Percentiles rank a stretch among this genome's conserved stretches.
phyloP scores from a whole-genome alignment of 2,888 invertebrate genomes.

The Caenorhabditis virilis region DNA sequence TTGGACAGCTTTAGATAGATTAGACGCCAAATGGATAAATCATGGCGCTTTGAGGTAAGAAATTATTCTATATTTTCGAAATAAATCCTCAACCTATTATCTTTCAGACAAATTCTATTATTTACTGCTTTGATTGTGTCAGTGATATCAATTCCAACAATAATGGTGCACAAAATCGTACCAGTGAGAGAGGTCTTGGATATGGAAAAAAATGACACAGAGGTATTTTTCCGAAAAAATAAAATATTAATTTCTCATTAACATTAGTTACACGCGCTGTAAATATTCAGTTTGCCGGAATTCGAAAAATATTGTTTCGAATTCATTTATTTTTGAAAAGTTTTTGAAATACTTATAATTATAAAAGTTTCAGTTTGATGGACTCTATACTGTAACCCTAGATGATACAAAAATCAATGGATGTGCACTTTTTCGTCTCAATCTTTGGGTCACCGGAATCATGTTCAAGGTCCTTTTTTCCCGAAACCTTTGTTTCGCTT shows the following conservation, averaged over 20 bases:
- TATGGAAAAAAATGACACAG: constrained; percentile 10
- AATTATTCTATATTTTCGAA: not conserved
- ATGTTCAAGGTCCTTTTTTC: constrained; percentile 58
- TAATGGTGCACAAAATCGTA: constrained; percentile 65
- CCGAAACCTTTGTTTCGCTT: not conserved
- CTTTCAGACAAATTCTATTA: constrained; percentile 62
- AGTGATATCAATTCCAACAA: constrained; percentile 63
- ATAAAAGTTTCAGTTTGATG: constrained; percentile 33
- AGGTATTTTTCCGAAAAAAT: constrained; percentile 11
- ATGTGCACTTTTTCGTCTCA: constrained; percentile 62
- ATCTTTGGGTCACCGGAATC: constrained; percentile 67
- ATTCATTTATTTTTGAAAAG: too few relatives aligned
- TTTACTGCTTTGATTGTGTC: constrained; percentile 54
- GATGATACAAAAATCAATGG: constrained; percentile 50
- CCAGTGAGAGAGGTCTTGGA: constrained; percentile 43
- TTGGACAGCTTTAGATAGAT: constrained; percentile 54
- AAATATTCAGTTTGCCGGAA: too few relatives aligned
- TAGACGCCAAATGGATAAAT: constrained; percentile 58
- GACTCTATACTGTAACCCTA: constrained; percentile 44
- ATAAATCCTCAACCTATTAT: too few relatives aligned
- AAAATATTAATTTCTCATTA: too few relatives aligned
- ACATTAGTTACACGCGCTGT: too few relatives aligned
- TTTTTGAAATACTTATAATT: too few relatives aligned
- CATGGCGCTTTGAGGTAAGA: constrained; percentile 43
- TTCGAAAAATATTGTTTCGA: too few relatives aligned